Evolutionary conservation across 2,888 invertebrate species (phyloP).

Genomic region (Timema cristinae): DNA sequence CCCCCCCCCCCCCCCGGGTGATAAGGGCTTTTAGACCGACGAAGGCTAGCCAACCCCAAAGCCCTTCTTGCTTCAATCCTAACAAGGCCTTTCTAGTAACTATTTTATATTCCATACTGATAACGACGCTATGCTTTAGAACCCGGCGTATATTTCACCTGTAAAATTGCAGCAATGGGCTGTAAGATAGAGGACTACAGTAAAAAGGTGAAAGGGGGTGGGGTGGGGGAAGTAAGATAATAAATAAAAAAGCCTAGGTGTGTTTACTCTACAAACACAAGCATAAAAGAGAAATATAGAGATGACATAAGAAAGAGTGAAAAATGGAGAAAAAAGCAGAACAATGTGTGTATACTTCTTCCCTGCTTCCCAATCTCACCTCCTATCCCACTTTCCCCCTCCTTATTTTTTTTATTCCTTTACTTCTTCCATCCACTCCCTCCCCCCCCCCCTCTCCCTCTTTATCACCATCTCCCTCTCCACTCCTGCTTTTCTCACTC

Average conservation of each 20-base stretch:
- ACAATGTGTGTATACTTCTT: slow-evolving; percentile 30
- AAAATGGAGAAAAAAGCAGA: slow-evolving; percentile 22
- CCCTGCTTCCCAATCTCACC: slow-evolving; percentile 31
- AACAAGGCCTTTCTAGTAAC: background rate
- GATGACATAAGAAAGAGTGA: slow-evolving; percentile 20
- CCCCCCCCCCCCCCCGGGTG: no score
- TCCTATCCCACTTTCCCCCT: slow-evolving; percentile 30
- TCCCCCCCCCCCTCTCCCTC: slow-evolving; percentile 30
- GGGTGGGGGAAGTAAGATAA: slow-evolving; percentile 32
- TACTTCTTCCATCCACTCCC: slow-evolving; percentile 30
- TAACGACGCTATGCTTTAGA: slow-evolving; percentile 28
- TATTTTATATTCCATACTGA: slow-evolving; percentile 29
- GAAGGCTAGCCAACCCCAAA: no score
- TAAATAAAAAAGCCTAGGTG: slow-evolving; percentile 29
- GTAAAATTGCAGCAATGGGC: slow-evolving; percentile 34
- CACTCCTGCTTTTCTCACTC: slow-evolving; percentile 46
- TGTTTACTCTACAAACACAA: slow-evolving; percentile 21
- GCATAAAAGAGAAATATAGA: slow-evolving; percentile 23
- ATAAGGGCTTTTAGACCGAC: no score
- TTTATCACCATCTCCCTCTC: slow-evolving; percentile 29
- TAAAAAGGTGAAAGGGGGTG: slow-evolving; percentile 25
- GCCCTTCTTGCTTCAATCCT: no score
- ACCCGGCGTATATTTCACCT: slow-evolving; percentile 31
- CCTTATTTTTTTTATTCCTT: slow-evolving; percentile 29
- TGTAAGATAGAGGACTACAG: slow-evolving; percentile 26